Evolutionary conservation across 1,140 invertebrate species (phyloP).

Genomic region (Ceratoteleas bidentatus): DNA sequence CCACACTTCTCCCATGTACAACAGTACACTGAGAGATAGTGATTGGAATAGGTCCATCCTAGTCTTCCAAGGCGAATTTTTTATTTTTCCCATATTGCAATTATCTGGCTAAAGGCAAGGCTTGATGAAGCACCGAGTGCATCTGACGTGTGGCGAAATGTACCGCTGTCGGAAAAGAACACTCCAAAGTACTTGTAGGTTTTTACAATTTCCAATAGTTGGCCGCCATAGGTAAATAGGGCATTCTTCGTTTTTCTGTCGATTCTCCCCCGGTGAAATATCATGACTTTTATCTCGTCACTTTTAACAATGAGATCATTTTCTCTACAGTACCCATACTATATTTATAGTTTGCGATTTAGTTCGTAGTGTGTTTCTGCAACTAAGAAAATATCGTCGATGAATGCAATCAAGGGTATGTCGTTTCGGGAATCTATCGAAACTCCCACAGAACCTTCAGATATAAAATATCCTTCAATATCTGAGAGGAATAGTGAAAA

Average conservation of each 20-base stretch:
- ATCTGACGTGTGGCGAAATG: neutral
- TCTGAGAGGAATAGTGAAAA: conserved; percentile 10
- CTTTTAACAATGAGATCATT: conserved; percentile 13
- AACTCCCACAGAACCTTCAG: neutral
- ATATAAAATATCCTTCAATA: conserved; percentile 9
- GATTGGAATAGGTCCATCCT: conserved; percentile 8
- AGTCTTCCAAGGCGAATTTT: conserved; percentile 4
- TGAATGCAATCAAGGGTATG: neutral
- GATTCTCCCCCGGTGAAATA: conserved; percentile 8
- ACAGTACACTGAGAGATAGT: conserved; percentile 4
- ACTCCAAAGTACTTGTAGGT: conserved; percentile 9
- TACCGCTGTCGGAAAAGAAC: neutral
- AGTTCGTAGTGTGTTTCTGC: neutral
- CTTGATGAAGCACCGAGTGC: neutral
- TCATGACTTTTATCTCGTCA: neutral
- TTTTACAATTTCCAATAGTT: conserved; percentile 8
- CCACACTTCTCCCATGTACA: conserved; percentile 4
- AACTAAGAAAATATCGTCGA: neutral
- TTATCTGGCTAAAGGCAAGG: neutral
- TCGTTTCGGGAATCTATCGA: neutral
- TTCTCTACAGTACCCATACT: neutral
- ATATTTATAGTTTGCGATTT: conserved; percentile 5
- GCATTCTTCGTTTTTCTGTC: neutral
- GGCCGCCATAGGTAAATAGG: neutral
- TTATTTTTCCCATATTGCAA: conserved; percentile 9